Base-by-base conservation (phyloP, 1,140 invertebrate species). In the Zaprionus ornatus region DNA sequence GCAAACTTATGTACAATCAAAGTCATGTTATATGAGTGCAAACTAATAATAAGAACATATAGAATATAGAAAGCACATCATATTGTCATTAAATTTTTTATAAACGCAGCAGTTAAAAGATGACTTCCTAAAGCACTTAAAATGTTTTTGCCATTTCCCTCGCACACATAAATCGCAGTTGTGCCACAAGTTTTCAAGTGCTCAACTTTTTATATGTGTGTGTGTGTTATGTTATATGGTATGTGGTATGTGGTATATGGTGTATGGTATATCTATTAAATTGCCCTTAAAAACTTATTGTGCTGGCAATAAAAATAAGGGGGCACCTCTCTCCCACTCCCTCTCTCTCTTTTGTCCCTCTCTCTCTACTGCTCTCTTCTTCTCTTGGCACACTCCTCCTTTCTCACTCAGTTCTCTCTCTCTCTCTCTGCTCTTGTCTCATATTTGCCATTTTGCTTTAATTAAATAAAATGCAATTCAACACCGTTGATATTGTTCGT, bases 391-490 rank as follows among this genome's bases (percentile, higher is more conserved):
- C 35, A 4, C 15, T 17, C 5, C n/a, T 5, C 4, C 4, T 40
- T 5, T 6, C 37, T 40, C 37, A 5, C 29, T 2, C 29, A 32
- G 29, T 32, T 32, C 37, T n/a, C 37, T 37, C 12, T 40, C 12
- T 40, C 37, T 37, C 12, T n/a, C 42, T 73, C 42, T 32, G 32
- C 19, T 42, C 21, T 64, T 71, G 67, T 52, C 45, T 63, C 57
- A 56, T 64, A 73, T 69, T 74, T 62, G 25, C 50, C 21, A 25
- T 60, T 82, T 79, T 54, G 67, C 68, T 70, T 86, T 87, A 82
- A 87, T 87, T 83, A 87, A 83, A 82, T 82, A 65, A 79, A 82
- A 87, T 77, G 80, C 77, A 86, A 86, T 87, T 82, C 76, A 87
- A 86, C 73, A 80, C 83, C 66, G 73, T 74, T 70, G n/a, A 17